Evolutionary conservation across 2,888 invertebrate species (phyloP), one percentile per base, ranked within the genome.

Genomic region (Lacanobia oleracea): DNA sequence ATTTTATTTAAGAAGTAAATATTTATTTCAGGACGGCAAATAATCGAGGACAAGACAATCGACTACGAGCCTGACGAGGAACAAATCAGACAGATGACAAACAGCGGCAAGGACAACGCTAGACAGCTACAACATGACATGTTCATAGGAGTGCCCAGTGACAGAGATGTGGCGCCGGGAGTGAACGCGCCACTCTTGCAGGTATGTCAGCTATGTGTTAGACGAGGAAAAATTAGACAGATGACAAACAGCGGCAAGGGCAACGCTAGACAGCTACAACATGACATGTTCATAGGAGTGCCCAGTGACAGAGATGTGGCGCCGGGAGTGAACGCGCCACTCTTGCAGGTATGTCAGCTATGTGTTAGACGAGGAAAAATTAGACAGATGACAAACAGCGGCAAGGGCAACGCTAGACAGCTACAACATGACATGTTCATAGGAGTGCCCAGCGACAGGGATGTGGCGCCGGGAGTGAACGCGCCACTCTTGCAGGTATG

Each of bases 81-180:
- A 0, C 88, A 85, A 76, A 93, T 94, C 67, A 87, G 92, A 1
- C 90, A 90, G 83, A 93, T 94, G 81, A 93, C 91, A 0, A 65
- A 62, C 2, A 72, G 83, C 16, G 82, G 86, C 33, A 62, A 75
- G 48, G 53, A 72, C 40, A 71, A 73, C 18, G 75, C 69, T 2
- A 70, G 78, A 0, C 63, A 80, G 60, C 69, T 77, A 27, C 67
- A 77, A 73, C 90, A 79, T 40, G 88, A 85, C 37, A 48, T 88
- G 80, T 77, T 85, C 14, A 74, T 81, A 0, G 88, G 87, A 64
- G 90, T 84, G 66, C 75, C 89, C 7, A 72, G 74, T 2, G 94
- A 93, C 60, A 79, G 95, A 2, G 94, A 95, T 64, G 93, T 94
- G 1, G 95, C 95, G 5, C 95, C 95, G 0, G 96, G 95, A 0